Evolutionary conservation across 1,140 invertebrate species (phyloP).

Genomic region (Acarapis woodi): DNA sequence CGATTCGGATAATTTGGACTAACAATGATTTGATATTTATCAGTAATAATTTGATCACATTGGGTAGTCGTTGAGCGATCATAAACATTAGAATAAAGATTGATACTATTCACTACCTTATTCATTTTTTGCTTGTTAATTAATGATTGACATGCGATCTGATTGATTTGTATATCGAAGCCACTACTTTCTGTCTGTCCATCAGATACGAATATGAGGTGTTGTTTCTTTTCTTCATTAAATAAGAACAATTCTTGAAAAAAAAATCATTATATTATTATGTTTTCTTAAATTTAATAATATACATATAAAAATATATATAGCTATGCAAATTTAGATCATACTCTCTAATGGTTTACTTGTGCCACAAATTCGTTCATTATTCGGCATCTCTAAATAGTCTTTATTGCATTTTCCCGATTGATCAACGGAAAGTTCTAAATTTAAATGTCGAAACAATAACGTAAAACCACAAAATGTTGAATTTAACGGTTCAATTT

Average conservation of each 20-base stretch:
- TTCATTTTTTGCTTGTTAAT: too few species aligned
- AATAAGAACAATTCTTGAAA: too few species aligned
- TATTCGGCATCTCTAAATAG: slow-evolving; percentile 12
- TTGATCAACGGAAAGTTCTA: slow-evolving; percentile 8
- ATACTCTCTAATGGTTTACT: slow-evolving; percentile 7
- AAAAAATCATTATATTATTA: too few species aligned
- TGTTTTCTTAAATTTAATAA: too few species aligned
- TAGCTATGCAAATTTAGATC: not conserved
- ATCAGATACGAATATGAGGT: slow-evolving; percentile 13
- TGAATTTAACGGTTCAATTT: slow-evolving; percentile 1
- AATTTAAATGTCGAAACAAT: slow-evolving; percentile 12
- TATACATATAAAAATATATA: too few species aligned
- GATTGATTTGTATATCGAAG: slow-evolving; percentile 12
- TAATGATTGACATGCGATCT: too few species aligned
- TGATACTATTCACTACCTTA: too few species aligned
- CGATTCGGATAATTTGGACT: slow-evolving; percentile 11
- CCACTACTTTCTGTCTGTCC: slow-evolving; percentile 11
- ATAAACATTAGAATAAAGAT: too few species aligned
- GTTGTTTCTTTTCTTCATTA: too few species aligned
- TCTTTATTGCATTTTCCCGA: slow-evolving; percentile 9
- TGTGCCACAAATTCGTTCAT: slow-evolving; percentile 11
- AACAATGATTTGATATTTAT: not conserved
- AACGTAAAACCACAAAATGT: slow-evolving; percentile 10
- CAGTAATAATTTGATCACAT: too few species aligned
- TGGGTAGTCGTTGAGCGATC: too few species aligned